phyloP scores from a whole-genome alignment of 1,140 invertebrate genomes.

The Drosophila truncata region DNA sequence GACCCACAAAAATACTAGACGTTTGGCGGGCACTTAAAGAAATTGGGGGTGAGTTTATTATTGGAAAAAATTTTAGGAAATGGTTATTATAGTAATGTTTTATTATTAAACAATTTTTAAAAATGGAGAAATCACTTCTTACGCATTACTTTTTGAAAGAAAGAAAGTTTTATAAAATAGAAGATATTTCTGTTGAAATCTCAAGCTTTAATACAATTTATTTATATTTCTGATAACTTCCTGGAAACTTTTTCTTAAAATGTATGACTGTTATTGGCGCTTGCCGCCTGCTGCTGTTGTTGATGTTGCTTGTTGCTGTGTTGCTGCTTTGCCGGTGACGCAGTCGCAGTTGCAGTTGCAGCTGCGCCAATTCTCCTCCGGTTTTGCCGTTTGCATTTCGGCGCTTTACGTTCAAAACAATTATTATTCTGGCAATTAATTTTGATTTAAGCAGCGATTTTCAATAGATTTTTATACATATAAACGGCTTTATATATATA shows the following conservation, averaged over 20 bases:
- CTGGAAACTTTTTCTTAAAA: background rate
- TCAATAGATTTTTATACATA: constrained; percentile 68
- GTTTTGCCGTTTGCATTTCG: constrained; percentile 70
- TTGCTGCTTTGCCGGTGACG: constrained; percentile 63
- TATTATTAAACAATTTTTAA: too few relatives aligned
- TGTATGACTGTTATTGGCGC: constrained; percentile 52
- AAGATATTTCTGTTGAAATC: too few relatives aligned
- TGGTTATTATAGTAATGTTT: too few relatives aligned
- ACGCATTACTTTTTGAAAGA: too few relatives aligned
- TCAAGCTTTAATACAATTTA: too few relatives aligned
- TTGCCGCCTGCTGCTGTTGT: constrained; percentile 66
- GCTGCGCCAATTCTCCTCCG: constrained; percentile 77
- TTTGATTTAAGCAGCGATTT: constrained; percentile 84
- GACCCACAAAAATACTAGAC: constrained; percentile 67
- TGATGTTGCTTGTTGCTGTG: constrained; percentile 54
- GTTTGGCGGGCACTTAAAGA: constrained; percentile 42
- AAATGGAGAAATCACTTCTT: too few relatives aligned
- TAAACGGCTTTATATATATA: constrained; percentile 25
- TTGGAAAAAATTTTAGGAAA: too few relatives aligned
- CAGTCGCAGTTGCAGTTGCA: constrained; percentile 72
- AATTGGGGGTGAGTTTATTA: background rate
- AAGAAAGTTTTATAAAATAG: too few relatives aligned
- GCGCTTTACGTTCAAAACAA: constrained; percentile 84
- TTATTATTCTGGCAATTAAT: constrained; percentile 84
- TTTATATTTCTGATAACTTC: too few relatives aligned